These are phyloP conservation scores for Morone saxatilis DNA, from an alignment of 2,113 vertebrate genomes.

Conservation along the genomic window DNA sequence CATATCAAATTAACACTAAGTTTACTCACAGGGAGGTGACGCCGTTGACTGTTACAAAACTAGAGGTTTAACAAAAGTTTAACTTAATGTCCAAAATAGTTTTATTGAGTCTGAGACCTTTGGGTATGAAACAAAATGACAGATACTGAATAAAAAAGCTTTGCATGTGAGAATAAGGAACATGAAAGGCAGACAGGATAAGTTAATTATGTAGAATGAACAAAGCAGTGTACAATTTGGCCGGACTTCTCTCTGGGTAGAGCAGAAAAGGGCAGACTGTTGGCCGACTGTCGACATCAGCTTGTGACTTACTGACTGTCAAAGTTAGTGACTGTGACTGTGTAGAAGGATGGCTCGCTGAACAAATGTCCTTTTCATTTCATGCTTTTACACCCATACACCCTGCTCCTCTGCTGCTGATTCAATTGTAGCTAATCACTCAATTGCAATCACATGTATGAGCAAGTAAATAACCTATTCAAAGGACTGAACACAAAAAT, in stretches of 20 bases:
- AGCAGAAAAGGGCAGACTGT: constrained; percentile 21
- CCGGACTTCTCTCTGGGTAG: constrained; percentile 33
- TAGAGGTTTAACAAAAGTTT: neutral
- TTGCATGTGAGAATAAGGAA: constrained; percentile 48
- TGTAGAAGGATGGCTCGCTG: constrained; percentile 44
- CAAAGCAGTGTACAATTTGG: constrained; percentile 35
- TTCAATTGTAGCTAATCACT: constrained; percentile 84
- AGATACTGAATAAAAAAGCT: constrained; percentile 14
- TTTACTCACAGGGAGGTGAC: neutral
- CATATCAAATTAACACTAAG: neutral
- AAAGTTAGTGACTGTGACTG: constrained; percentile 62
- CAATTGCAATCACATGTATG: constrained; percentile 86
- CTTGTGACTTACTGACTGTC: constrained; percentile 77
- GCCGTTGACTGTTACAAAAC: neutral
- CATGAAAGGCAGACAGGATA: constrained; percentile 60
- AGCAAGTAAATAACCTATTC: constrained; percentile 72
- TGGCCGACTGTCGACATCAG: constrained; percentile 49
- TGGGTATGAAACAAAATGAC: constrained; percentile 23
- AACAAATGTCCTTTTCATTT: constrained; percentile 82
- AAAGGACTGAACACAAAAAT: constrained; percentile 65
- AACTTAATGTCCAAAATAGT: neutral
- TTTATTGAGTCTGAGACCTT: neutral
- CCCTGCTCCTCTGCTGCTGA: constrained; percentile 74
- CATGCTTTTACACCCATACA: constrained; percentile 69
- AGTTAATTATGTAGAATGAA: constrained; percentile 53